A percentile compares a stretch with the other conserved stretches of the same genome.
These are phyloP conservation scores for Notarius quadriscutis DNA, from an alignment of 2,113 vertebrate species.

Conservation along the genomic window DNA sequence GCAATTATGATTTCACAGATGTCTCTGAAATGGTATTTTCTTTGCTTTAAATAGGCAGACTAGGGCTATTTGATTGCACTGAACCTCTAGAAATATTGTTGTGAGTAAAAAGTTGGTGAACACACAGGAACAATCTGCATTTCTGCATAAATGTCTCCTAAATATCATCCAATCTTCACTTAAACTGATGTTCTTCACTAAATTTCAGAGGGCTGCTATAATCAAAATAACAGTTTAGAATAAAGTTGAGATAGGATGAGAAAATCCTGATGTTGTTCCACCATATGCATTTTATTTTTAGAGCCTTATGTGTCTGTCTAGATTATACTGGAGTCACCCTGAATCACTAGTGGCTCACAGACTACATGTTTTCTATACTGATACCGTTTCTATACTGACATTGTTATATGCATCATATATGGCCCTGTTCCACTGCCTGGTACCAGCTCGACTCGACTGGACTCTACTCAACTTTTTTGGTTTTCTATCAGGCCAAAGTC, in stretches of 20 bases:
- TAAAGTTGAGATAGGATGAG: background rate
- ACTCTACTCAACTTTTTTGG: too few relatives aligned
- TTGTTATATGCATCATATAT: background rate
- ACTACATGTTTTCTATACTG: background rate
- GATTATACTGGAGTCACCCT: too few relatives aligned
- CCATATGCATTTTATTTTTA: background rate
- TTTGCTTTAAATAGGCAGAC: constrained; percentile 48
- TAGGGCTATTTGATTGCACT: constrained; percentile 63
- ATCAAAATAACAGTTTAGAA: background rate
- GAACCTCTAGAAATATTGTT: constrained; percentile 58
- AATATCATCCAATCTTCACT: constrained; percentile 21
- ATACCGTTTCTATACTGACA: background rate
- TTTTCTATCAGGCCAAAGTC: too few relatives aligned
- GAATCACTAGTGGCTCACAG: background rate
- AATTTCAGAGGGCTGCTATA: background rate
- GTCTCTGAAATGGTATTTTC: constrained; percentile 49
- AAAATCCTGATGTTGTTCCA: background rate
- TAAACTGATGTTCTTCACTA: background rate
- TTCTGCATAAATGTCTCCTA: constrained; percentile 12
- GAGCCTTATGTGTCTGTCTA: background rate
- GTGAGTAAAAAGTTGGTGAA: constrained; percentile 39
- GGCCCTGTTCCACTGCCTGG: too few relatives aligned
- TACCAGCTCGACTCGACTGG: too few relatives aligned
- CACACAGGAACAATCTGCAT: constrained; percentile 7
- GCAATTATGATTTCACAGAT: constrained; percentile 70